These are phyloP conservation scores for Gavia stellata DNA, from an alignment of 2,113 vertebrate species.

Conservation along the genomic window DNA sequence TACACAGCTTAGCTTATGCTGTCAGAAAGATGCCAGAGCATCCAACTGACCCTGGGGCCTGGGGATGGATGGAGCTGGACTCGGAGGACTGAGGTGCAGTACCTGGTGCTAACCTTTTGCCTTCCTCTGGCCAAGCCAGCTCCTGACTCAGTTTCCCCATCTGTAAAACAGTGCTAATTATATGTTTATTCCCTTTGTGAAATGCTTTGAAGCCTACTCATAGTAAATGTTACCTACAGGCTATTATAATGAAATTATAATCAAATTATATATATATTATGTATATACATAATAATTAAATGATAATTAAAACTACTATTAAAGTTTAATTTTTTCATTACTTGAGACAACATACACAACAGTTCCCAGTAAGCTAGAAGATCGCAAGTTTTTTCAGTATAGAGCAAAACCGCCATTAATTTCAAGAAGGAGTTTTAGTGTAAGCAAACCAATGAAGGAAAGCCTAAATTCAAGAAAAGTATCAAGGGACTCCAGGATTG, in stretches of 20 bases:
- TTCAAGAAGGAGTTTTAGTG: not conserved
- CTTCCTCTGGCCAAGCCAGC: not conserved
- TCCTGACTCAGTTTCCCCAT: constrained; percentile 14
- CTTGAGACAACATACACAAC: not conserved
- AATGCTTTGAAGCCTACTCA: constrained; percentile 11
- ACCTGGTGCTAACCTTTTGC: not conserved
- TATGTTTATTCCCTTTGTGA: not conserved
- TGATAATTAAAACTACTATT: not conserved
- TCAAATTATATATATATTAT: not conserved
- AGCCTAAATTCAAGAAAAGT: not conserved
- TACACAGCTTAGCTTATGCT: not conserved
- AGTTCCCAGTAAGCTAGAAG: not conserved
- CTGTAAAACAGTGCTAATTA: not conserved
- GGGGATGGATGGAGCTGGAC: not conserved
- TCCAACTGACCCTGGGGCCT: not conserved
- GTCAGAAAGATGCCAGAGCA: not conserved
- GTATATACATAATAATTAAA: not conserved
- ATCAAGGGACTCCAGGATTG: not conserved
- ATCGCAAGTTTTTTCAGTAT: fast-evolving
- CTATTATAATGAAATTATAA: constrained; percentile 3
- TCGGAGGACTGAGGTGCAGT: not conserved
- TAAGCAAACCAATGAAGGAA: not conserved
- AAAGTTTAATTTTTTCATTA: not conserved
- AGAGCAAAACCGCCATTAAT: not conserved
- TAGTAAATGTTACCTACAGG: not conserved